Conservation (phyloP, 2,888 invertebrate genomes). For the Odontocolon sp. region DNA sequence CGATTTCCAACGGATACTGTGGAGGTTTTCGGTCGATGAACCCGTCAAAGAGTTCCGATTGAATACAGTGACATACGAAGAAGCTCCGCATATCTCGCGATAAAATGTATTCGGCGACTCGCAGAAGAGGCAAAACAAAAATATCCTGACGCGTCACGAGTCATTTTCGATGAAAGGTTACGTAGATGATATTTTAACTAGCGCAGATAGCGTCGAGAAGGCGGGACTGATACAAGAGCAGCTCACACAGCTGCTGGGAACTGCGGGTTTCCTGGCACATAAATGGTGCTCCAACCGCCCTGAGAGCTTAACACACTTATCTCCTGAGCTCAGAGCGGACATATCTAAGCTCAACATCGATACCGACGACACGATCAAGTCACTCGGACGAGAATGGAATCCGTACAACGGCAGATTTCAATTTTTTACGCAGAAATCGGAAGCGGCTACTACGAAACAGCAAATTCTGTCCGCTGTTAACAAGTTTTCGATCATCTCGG, state of each 20-base stretch:
- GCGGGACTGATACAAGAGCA: slow-evolving; percentile 49
- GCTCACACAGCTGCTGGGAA: slow-evolving; percentile 4
- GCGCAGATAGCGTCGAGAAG: slow-evolving; percentile 53
- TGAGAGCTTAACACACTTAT: not conserved
- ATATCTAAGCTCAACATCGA: slow-evolving; percentile 12
- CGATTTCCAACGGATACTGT: slow-evolving; percentile 65
- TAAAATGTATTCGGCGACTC: slow-evolving; percentile 60
- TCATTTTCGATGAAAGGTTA: slow-evolving; percentile 27
- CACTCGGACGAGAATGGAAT: slow-evolving; percentile 46
- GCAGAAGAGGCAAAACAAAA: slow-evolving; percentile 48
- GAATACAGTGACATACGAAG: slow-evolving; percentile 64
- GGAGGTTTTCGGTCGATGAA: slow-evolving; percentile 56
- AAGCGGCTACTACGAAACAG: slow-evolving; percentile 56
- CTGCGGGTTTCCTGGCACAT: slow-evolving; percentile 41
- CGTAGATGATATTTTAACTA: slow-evolving; percentile 48
- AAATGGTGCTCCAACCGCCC: slow-evolving; percentile 41
- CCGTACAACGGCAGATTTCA: no score
- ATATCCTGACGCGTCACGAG: slow-evolving; percentile 56
- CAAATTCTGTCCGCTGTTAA: slow-evolving; percentile 63
- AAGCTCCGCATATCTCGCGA: slow-evolving; percentile 63
- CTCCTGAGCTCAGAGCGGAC: not conserved
- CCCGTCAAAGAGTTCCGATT: slow-evolving; percentile 55
- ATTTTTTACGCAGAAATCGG: no score
- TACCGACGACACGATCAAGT: slow-evolving; percentile 31
- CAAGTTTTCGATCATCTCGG: slow-evolving; percentile 67